Percentiles rank a stretch among this genome's conserved stretches.
Evolutionary conservation across 64 coral and sea anemone species (phyloP).

Genomic region (Actinia tenebrosa): DNA sequence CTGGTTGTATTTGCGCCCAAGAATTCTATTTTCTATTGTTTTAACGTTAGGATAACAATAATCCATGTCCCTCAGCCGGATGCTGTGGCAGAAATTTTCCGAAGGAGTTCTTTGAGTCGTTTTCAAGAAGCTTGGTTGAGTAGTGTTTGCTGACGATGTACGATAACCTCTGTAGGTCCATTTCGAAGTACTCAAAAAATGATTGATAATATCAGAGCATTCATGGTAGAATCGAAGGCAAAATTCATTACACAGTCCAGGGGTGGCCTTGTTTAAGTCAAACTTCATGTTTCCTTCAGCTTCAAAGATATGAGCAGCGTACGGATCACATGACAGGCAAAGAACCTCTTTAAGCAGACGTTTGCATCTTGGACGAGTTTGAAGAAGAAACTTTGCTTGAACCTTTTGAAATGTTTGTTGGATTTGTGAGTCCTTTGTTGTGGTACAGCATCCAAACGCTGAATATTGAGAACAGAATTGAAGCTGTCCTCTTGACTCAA

Average conservation of each 20-base stretch:
- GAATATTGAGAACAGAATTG: conserved; percentile 66
- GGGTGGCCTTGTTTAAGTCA: conserved; percentile 11
- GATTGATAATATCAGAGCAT: conserved; percentile 49
- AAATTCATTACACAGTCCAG: background rate
- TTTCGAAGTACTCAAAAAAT: conserved; percentile 34
- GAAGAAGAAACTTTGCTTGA: conserved; percentile 24
- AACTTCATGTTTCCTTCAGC: conserved; percentile 23
- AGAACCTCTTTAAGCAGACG: conserved; percentile 62
- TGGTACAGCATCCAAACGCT: conserved; percentile 67
- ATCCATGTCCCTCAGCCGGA: conserved; percentile 48
- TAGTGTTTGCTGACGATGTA: conserved; percentile 33
- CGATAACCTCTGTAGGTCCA: conserved; percentile 39
- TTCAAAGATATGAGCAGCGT: conserved; percentile 45
- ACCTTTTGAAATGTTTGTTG: conserved; percentile 11
- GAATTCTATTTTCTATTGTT: conserved; percentile 50
- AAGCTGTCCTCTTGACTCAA: conserved; percentile 33
- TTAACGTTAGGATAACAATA: conserved; percentile 85
- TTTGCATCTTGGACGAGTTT: conserved; percentile 33
- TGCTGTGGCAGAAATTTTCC: conserved; percentile 40
- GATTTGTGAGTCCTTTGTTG: conserved; percentile 39
- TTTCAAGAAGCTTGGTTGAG: background rate
- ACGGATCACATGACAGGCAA: conserved; percentile 85
- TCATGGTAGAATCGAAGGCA: background rate
- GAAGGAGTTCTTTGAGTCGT: conserved; percentile 10
- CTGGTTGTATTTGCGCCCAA: conserved; percentile 52